phyloP scores from a whole-genome alignment of 2,797 vertebrate genomes.

The Halcyon chelicuti region DNA sequence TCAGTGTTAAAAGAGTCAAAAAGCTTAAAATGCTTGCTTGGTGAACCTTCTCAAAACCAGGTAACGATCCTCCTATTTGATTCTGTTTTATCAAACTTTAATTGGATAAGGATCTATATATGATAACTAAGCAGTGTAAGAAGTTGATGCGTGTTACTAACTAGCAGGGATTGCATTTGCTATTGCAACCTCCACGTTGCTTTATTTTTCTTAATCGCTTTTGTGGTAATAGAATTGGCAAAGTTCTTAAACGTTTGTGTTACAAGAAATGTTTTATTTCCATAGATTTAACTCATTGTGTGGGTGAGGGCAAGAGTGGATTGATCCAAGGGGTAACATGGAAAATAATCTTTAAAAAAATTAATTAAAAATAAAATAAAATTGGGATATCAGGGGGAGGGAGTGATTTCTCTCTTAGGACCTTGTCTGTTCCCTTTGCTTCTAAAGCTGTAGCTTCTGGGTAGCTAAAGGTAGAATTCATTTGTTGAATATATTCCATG shows the following conservation, averaged over 20 bases:
- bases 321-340: not conserved
- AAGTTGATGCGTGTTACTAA: not conserved
- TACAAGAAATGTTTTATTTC: not conserved
- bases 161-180: not conserved
- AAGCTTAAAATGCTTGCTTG: conserved; percentile 58
- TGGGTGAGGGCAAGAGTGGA: not conserved
- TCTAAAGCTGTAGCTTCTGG: not conserved
- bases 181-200: not conserved
- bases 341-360: not conserved
- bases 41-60: conserved; percentile 43
- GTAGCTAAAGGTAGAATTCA: not conserved
- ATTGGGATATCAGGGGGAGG: not conserved
- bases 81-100: conserved; percentile 19
- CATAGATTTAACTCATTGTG: not conserved
- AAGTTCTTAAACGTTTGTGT: not conserved
- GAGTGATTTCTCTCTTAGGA: not conserved
- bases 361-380: not conserved
- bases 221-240: conserved; percentile 16
- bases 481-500: not conserved
- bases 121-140: not conserved
- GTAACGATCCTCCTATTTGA: conserved; percentile 52
- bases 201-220: not conserved
- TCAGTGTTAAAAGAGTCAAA: conserved; percentile 72
- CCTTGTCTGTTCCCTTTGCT: not conserved
- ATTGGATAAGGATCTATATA: not conserved